Evolutionary conservation across 2,888 invertebrate species (phyloP).

Genomic region (Thymelicus lineola): DNA sequence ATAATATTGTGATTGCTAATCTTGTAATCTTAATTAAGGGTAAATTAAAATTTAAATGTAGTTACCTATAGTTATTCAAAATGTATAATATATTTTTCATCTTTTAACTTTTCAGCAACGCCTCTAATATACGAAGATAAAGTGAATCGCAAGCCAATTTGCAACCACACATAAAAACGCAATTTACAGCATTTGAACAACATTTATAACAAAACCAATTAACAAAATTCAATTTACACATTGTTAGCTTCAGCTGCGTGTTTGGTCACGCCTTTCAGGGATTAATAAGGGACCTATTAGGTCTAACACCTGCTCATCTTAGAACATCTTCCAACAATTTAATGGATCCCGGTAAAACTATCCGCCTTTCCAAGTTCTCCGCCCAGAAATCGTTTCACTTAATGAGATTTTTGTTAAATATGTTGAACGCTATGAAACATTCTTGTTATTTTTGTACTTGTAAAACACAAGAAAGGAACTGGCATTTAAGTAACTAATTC

Average conservation of each 20-base stretch:
- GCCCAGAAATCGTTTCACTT: conserved; percentile 27
- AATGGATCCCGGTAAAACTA: conserved; percentile 19
- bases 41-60: too few relatives aligned
- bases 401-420: conserved; percentile 28
- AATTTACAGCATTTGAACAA: conserved; percentile 12
- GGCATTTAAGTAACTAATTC: background rate
- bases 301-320: conserved; percentile 40
- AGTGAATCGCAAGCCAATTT: background rate
- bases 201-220: conserved; percentile 24
- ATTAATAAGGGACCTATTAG: conserved; percentile 41
- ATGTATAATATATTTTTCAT: too few relatives aligned
- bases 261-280: conserved; percentile 42
- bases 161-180: background rate
- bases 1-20: too few relatives aligned
- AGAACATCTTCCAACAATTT: conserved; percentile 16
- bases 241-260: conserved; percentile 40
- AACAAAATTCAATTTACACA: conserved; percentile 39
- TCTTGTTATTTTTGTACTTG: background rate
- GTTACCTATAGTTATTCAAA: too few relatives aligned
- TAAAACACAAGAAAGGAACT: background rate
- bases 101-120: too few relatives aligned
- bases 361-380: conserved; percentile 30
- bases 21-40: too few relatives aligned
- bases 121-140: too few relatives aligned
- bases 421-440: conserved; percentile 10